phyloP scores from a whole-genome alignment of 2,113 vertebrate species.

The Barnardius zonarius region DNA sequence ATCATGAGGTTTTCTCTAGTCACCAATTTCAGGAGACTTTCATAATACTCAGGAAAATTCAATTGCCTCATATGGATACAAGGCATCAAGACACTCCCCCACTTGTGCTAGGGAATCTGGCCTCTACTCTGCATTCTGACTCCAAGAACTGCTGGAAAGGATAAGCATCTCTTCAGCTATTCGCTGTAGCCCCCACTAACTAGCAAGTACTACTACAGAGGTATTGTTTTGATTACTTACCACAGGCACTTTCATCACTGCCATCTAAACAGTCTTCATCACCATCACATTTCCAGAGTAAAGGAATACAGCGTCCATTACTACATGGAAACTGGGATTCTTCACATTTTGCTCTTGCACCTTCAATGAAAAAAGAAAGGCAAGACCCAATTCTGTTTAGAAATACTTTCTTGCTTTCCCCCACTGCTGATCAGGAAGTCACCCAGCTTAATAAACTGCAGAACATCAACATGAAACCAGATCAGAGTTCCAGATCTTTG shows the following conservation, averaged over 20 bases:
- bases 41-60: not conserved
- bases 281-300: slow-evolving; percentile 93
- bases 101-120: not conserved
- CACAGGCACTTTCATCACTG: slow-evolving; percentile 90
- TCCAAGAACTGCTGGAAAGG: not conserved
- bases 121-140: not conserved
- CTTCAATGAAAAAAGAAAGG: slow-evolving; percentile 63
- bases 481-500: not conserved
- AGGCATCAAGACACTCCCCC: not conserved
- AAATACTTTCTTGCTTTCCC: not conserved
- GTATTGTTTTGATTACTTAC: slow-evolving; percentile 74
- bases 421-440: not conserved
- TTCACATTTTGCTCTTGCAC: slow-evolving; percentile 84
- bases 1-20: not conserved
- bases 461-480: not conserved
- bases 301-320: slow-evolving; percentile 92
- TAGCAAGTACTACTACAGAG: not conserved
- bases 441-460: not conserved
- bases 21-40: not conserved
- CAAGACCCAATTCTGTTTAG: not conserved
- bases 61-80: not conserved
- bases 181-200: not conserved
- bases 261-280: slow-evolving; percentile 92
- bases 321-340: slow-evolving; percentile 89
- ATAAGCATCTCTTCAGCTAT: not conserved